phyloP scores from a whole-genome alignment of 2,888 invertebrate species.

The Miltochrista miniata region DNA sequence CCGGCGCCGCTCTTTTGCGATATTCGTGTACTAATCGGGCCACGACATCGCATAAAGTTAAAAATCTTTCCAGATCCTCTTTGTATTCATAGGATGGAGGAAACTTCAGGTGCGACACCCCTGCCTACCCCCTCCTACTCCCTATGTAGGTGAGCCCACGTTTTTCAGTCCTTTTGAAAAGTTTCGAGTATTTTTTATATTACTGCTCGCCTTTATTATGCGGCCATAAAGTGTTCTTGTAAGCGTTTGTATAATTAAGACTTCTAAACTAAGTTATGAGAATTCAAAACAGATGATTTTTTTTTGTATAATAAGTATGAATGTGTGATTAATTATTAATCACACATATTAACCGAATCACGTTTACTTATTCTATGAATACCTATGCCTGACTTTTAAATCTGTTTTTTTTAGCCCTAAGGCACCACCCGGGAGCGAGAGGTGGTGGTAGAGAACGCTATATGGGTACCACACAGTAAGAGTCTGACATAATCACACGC shows the following conservation, averaged over 20 bases:
- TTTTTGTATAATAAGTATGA: no score
- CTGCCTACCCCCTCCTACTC: conserved; percentile 18
- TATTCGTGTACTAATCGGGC: conserved; percentile 31
- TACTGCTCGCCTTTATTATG: conserved; percentile 48
- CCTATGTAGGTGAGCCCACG: conserved; percentile 15
- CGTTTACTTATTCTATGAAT: no score
- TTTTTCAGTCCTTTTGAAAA: conserved; percentile 51
- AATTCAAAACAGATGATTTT: no score
- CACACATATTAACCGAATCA: no score
- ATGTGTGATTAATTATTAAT: no score
- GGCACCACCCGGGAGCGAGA: no score
- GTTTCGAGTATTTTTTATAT: conserved; percentile 69
- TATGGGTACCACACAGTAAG: no score
- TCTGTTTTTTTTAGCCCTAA: no score
- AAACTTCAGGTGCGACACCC: conserved; percentile 62
- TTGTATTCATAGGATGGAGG: conserved; percentile 74
- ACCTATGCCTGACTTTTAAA: no score
- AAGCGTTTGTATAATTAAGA: conserved; percentile 5
- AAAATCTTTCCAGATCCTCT: conserved; percentile 55
- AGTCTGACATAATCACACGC: no score
- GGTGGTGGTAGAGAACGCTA: no score
- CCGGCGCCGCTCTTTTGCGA: conserved; percentile 4
- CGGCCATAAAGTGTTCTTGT: conserved; percentile 39
- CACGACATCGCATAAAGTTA: conserved; percentile 37
- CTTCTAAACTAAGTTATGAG: no score